Evolutionary conservation across 2,113 vertebrate genomes (phyloP).

Genomic region (Ceyx cyanopectus): DNA sequence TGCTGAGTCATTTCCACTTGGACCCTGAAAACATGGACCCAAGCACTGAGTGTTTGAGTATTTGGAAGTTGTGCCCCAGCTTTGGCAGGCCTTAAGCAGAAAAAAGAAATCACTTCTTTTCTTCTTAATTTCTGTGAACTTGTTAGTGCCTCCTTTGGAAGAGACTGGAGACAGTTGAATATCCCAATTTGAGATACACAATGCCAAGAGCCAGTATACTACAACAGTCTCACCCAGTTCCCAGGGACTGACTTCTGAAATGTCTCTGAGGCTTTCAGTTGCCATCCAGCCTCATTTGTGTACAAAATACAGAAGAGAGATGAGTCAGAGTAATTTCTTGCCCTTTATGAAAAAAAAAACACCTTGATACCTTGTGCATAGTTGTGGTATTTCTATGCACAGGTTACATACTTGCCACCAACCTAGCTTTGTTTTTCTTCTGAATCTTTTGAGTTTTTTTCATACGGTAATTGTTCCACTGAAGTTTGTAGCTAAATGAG

Average conservation of each 20-base stretch:
- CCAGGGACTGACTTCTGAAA: constrained; percentile 24
- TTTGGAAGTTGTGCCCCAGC: constrained; percentile 12
- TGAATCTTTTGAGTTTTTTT: constrained; percentile 48
- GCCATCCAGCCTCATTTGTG: constrained; percentile 32
- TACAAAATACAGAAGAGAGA: constrained; percentile 15
- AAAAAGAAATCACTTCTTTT: constrained; percentile 10
- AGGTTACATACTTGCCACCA: constrained; percentile 38
- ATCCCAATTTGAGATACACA: neutral
- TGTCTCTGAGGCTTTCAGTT: constrained; percentile 7
- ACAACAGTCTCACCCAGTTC: neutral
- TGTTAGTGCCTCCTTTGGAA: constrained; percentile 20
- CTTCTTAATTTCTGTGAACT: neutral
- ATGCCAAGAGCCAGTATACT: neutral
- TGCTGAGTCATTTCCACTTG: constrained; percentile 71
- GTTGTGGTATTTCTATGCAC: constrained; percentile 25
- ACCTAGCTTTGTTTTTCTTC: constrained; percentile 38
- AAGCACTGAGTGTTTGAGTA: constrained; percentile 26
- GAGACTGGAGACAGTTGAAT: neutral
- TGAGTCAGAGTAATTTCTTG: constrained; percentile 55
- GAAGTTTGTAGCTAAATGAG: constrained; percentile 33
- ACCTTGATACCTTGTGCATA: constrained; percentile 21
- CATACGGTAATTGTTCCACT: constrained; percentile 8
- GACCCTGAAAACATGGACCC: constrained; percentile 34
- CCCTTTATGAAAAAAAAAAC: constrained; percentile 37
- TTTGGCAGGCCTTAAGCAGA: constrained; percentile 12